These are phyloP conservation scores for Crotalus tigris DNA, from an alignment of 2,113 vertebrate species.

Conservation along the genomic window DNA sequence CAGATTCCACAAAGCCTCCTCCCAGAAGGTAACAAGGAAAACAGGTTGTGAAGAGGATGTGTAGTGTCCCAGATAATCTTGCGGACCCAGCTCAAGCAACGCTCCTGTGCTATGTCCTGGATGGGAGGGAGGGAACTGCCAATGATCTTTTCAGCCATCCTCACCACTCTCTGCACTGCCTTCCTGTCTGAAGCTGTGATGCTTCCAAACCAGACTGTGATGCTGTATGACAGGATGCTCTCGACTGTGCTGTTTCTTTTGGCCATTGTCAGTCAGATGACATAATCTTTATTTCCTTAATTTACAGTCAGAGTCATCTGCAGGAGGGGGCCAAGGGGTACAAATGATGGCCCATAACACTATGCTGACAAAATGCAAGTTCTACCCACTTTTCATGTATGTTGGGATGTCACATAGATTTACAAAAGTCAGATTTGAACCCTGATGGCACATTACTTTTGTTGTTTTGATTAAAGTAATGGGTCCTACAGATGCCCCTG, in stretches of 20 bases:
- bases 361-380: neutral
- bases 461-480: neutral
- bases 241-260: neutral
- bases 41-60: too few relatives aligned
- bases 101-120: too few relatives aligned
- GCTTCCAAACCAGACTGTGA: too few relatives aligned
- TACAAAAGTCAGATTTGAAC: neutral
- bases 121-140: too few relatives aligned
- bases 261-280: neutral
- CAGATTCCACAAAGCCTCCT: too few relatives aligned
- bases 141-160: too few relatives aligned
- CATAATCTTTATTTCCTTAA: neutral
- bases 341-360: neutral
- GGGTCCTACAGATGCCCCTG: neutral
- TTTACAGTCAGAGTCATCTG: neutral
- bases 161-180: too few relatives aligned
- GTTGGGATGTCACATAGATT: neutral
- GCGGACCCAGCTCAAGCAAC: too few relatives aligned
- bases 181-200: too few relatives aligned
- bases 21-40: too few relatives aligned
- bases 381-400: neutral
- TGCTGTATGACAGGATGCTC: too few relatives aligned
- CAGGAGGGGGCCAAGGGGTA: neutral
- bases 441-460: neutral
- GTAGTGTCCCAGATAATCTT: too few relatives aligned